phyloP scores from a whole-genome alignment of 1,140 invertebrate genomes.

The Gerris buenoi region DNA sequence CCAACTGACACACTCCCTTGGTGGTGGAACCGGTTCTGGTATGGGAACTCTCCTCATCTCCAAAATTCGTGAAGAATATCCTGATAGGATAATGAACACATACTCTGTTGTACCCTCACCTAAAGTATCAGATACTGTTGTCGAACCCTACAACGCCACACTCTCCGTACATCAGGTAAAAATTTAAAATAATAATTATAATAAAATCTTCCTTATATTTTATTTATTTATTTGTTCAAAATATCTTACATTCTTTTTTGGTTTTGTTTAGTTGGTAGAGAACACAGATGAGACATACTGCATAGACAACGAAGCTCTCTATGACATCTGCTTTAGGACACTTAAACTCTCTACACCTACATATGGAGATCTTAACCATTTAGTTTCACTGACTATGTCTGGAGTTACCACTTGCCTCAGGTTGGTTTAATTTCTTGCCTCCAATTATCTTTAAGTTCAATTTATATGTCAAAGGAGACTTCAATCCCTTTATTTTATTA shows the following conservation, averaged over 20 bases:
- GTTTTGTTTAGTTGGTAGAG: conserved; percentile 44
- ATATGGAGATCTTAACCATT: conserved; percentile 72
- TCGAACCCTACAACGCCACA: conserved; percentile 80
- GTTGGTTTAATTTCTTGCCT: neutral
- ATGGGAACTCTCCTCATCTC: conserved; percentile 73
- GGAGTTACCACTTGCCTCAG: conserved; percentile 73
- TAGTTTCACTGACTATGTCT: conserved; percentile 71
- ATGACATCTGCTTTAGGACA: conserved; percentile 85
- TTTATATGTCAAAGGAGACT: conserved; percentile 21
- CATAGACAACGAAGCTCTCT: conserved; percentile 81
- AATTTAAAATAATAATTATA: neutral
- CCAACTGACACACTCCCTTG: conserved; percentile 66
- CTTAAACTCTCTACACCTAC: conserved; percentile 75
- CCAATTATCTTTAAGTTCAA: neutral
- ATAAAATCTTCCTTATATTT: neutral
- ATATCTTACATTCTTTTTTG: neutral
- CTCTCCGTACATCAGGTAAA: conserved; percentile 62
- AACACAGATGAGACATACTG: conserved; percentile 81
- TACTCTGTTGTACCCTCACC: conserved; percentile 84
- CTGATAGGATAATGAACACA: conserved; percentile 84
- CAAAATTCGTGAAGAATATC: conserved; percentile 74
- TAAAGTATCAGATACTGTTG: conserved; percentile 43
- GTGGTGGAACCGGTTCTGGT: conserved; percentile 77
- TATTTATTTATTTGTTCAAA: neutral
- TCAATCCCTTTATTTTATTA: neutral